Base-by-base conservation (phyloP, 37 sponge, comb jelly and placozoan genomes). In the Dysidea cf. avara region DNA sequence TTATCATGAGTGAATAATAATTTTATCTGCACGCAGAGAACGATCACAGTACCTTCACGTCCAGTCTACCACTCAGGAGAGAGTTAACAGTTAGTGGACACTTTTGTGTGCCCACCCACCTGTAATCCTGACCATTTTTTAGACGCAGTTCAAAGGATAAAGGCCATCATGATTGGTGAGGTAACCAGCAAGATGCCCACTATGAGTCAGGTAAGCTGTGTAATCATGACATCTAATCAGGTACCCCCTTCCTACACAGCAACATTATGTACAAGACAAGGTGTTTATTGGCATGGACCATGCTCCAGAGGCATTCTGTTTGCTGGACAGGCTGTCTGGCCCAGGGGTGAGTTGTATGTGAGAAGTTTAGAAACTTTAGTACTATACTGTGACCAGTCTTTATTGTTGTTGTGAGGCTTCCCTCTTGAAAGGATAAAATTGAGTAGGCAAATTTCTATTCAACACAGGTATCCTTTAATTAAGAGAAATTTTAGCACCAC, bases 181-280 rank as follows among this genome's bases (percentile, higher is more conserved):
- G 46, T 9, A 43, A 43, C 46, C 7, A 43, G 9, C 46, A 43
- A 43, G 46, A 5, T 12, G 9, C 9, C 46, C 9, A 12, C 46
- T 9, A 46, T 5, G 40, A 43, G 46, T 43, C 46, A 43, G 46
- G 46, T 43, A 12, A 43, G 46, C 9, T 17, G 34, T 61, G 52
- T 69, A 26, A 21, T 29, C 43, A 33, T 37, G 17, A 46, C 53
- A 43, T 34, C 1, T 16, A 16, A 3, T 13, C 61, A 20, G 22
- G 3, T 67, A n/a, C 61, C 17, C 63, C 6, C 3, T 71, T 33
- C 33, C 53, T 54, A 11, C 71, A n/a, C 37, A 77, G 75, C 89
- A 70, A 12, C 80, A 87, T 61, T 92, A 87, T 83, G 80, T 92
- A 28, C 92, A 92, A 36, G 89, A 92, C 38, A 92, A 92, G 50